Evolutionary conservation across 2,888 invertebrate genomes (phyloP).

Genomic region (Phania funesta): DNA sequence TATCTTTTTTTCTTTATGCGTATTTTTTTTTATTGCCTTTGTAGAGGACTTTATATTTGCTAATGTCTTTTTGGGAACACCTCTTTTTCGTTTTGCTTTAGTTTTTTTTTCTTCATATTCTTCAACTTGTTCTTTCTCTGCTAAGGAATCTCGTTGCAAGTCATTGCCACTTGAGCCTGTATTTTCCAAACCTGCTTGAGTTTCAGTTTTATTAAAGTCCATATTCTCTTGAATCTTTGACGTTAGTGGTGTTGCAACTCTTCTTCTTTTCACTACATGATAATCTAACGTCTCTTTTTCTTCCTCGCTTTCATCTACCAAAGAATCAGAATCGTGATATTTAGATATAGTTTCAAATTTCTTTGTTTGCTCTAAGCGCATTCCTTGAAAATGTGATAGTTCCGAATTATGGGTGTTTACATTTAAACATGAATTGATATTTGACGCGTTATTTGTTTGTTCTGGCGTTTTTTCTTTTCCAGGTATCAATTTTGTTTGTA

Average conservation of each 20-base stretch:
- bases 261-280: conserved; percentile 83
- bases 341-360: conserved; percentile 69
- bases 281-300: conserved; percentile 81
- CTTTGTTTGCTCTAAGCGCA: background rate
- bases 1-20: conserved; percentile 34
- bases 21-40: conserved; percentile 7
- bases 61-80: conserved; percentile 24
- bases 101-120: conserved; percentile 66
- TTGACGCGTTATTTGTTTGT: background rate
- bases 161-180: background rate
- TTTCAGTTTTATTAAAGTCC: background rate
- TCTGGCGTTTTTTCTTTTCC: background rate
- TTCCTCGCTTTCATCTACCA: conserved; percentile 85
- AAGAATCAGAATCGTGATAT: conserved; percentile 83
- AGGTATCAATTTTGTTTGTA: conserved; percentile 39
- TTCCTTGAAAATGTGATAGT: background rate
- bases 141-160: conserved; percentile 67
- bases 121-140: conserved; percentile 68
- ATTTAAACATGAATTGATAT: background rate
- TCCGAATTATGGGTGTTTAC: background rate
- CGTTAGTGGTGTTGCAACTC: conserved; percentile 71
- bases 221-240: background rate
- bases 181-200: conserved; percentile 5
- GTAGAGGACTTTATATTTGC: background rate
- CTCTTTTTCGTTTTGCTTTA: conserved; percentile 59